These are phyloP conservation scores for Cololabis saira DNA, from an alignment of 2,113 vertebrate species.

Conservation along the genomic window DNA sequence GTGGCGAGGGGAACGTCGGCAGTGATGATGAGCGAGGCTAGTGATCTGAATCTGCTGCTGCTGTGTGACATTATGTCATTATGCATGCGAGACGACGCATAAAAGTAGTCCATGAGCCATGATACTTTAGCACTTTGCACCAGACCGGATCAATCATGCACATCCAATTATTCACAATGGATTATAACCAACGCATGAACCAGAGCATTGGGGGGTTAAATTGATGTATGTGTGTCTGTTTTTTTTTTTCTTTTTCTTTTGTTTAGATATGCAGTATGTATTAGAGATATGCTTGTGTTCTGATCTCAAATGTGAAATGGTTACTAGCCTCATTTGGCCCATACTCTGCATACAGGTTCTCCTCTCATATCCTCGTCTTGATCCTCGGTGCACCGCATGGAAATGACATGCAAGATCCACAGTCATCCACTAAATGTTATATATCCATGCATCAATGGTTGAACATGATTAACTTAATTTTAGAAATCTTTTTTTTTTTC, in stretches of 20 bases:
- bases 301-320: too few species aligned
- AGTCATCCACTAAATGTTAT: slow-evolving; percentile 37
- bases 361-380: too few species aligned
- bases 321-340: too few species aligned
- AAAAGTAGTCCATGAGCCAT: not conserved
- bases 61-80: not conserved
- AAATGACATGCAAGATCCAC: slow-evolving; percentile 27
- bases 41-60: not conserved
- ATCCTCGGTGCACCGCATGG: too few species aligned
- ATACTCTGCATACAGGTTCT: too few species aligned
- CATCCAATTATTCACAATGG: not conserved
- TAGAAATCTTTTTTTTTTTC: too few species aligned
- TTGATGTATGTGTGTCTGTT: too few species aligned
- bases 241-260: too few species aligned
- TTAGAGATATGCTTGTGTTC: too few species aligned
- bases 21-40: not conserved
- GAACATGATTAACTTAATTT: too few species aligned
- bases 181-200: not conserved
- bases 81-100: not conserved
- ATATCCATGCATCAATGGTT: too few species aligned
- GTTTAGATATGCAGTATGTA: too few species aligned
- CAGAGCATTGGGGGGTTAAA: not conserved
- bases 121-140: not conserved
- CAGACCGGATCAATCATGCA: not conserved
- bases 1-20: slow-evolving; percentile 4